Percentiles rank a stretch among this genome's conserved stretches.
Conservation (phyloP, 2,888 invertebrate genomes). For the Bimastos eiseni region DNA sequence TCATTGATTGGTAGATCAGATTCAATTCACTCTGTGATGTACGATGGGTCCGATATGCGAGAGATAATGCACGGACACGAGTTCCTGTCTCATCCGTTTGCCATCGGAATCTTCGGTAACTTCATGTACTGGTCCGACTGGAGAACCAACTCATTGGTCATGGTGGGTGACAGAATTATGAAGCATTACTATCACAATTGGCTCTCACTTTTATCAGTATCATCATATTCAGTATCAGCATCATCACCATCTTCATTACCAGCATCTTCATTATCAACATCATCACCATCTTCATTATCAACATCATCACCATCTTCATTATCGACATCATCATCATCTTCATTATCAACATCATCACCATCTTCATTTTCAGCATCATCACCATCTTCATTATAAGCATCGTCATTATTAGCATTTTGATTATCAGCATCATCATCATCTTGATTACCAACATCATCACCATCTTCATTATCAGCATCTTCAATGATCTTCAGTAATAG, state of each 20-base stretch:
- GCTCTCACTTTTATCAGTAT: neutral
- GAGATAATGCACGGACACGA: slow-evolving; percentile 75
- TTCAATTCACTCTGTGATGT: slow-evolving; percentile 81
- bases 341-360: neutral
- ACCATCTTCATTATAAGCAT: neutral
- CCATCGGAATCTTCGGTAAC: slow-evolving; percentile 81
- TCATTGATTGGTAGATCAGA: slow-evolving; percentile 69
- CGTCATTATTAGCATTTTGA: too few relatives aligned
- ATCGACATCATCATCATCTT: neutral
- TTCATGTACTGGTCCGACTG: slow-evolving; percentile 93
- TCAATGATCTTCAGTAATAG: neutral
- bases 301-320: neutral
- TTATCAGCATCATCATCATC: too few relatives aligned
- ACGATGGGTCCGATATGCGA: slow-evolving; percentile 76
- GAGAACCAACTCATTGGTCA: slow-evolving; percentile 81
- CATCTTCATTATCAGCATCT: too few relatives aligned
- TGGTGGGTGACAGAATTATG: slow-evolving; percentile 56
- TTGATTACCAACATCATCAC: too few relatives aligned
- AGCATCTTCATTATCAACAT: neutral
- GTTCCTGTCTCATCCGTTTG: slow-evolving; percentile 81
- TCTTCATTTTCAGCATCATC: neutral
- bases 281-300: neutral
- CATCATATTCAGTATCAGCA: neutral
- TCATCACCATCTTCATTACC: neutral
- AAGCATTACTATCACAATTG: neutral